Evolutionary conservation across 2,888 invertebrate species (phyloP).

Genomic region (Rapana venosa): DNA sequence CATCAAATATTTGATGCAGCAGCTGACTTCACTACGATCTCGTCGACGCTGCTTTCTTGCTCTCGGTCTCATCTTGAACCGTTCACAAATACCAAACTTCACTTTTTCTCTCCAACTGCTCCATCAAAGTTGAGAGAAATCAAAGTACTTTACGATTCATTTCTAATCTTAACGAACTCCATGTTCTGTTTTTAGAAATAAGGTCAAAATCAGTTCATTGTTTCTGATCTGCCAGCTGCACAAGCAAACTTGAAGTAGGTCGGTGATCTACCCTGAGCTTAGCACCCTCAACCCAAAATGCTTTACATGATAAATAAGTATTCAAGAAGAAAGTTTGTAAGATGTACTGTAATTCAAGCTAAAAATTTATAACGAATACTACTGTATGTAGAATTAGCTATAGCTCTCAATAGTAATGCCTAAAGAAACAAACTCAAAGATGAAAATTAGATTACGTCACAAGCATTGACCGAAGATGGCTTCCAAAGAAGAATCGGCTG

Average conservation of each 20-base stretch:
- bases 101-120: neutral
- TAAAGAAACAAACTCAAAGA: neutral
- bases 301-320: neutral
- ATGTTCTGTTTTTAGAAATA: neutral
- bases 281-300: neutral
- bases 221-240: conserved; percentile 19
- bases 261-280: conserved; percentile 46
- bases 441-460: conserved; percentile 33
- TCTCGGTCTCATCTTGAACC: conserved; percentile 42
- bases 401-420: neutral
- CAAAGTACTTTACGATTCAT: conserved; percentile 7
- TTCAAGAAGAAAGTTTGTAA: neutral
- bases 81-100: conserved; percentile 6
- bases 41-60: conserved; percentile 80
- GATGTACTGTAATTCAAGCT: neutral
- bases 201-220: conserved; percentile 23
- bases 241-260: conserved; percentile 15
- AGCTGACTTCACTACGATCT: conserved; percentile 97
- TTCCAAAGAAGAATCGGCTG: conserved; percentile 9
- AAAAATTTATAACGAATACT: neutral
- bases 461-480: conserved; percentile 40
- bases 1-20: conserved; percentile 98
- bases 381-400: too few species aligned
- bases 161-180: neutral
- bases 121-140: neutral